phyloP scores from a whole-genome alignment of 2,113 vertebrate species.

The Thalassarche chlororhynchos region DNA sequence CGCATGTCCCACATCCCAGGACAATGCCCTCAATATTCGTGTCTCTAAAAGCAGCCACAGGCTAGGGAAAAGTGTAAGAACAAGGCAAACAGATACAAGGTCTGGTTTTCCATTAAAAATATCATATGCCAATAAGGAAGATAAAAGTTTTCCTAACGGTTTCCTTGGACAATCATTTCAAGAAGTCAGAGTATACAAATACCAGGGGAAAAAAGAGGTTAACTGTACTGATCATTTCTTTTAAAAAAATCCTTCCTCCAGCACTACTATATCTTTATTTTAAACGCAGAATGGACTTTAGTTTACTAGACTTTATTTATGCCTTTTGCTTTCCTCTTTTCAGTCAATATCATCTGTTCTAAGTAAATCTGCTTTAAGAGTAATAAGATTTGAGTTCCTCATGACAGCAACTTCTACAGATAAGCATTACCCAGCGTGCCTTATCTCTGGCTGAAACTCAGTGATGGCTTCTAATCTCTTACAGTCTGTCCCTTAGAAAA shows the following conservation, averaged over 20 bases:
- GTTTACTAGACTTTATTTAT: background rate
- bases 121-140: background rate
- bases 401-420: background rate
- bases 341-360: background rate
- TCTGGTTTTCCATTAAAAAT: background rate
- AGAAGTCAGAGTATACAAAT: background rate
- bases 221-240: background rate
- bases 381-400: background rate
- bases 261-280: background rate
- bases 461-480: background rate
- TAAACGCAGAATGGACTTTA: background rate
- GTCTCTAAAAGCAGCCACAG: background rate
- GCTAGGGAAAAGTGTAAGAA: background rate
- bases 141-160: background rate
- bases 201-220: background rate
- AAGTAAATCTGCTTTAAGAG: background rate
- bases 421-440: background rate
- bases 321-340: background rate
- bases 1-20: background rate
- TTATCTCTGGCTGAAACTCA: background rate
- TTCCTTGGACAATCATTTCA: background rate
- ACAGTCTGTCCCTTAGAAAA: background rate
- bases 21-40: background rate
- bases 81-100: background rate
- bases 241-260: background rate